These are phyloP conservation scores for Sycophaga agraensis DNA, from an alignment of 1,140 invertebrate genomes.

Conservation along the genomic window DNA sequence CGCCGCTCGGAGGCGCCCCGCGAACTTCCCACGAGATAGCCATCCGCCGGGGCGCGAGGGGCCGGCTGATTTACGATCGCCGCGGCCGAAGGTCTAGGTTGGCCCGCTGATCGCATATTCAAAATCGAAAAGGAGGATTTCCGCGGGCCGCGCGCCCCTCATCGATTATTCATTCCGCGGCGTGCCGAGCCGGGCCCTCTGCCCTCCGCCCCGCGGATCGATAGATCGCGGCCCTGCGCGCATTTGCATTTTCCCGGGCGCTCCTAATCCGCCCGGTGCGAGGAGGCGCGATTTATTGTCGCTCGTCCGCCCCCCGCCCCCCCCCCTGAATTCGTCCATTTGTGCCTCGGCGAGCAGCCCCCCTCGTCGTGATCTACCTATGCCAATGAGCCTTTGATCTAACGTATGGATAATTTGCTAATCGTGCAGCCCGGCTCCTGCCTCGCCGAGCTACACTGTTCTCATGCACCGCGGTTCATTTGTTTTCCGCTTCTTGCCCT, in stretches of 20 bases:
- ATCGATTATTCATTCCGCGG: constrained; percentile 29
- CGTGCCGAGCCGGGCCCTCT: no score
- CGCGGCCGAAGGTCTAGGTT: constrained; percentile 21
- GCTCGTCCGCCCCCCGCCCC: not conserved
- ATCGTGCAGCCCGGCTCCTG: no score
- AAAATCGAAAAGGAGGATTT: constrained; percentile 21
- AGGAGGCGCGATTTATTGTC: not conserved
- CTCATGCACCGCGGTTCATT: no score
- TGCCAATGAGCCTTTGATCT: not conserved
- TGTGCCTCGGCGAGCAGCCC: not conserved
- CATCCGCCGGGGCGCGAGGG: not conserved
- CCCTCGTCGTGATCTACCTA: not conserved
- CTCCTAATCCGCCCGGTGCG: not conserved
- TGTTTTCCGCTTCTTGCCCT: no score
- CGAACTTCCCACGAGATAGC: constrained; percentile 22
- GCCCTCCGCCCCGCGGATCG: no score
- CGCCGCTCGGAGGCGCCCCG: no score
- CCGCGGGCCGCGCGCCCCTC: not conserved
- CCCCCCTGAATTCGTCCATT: no score
- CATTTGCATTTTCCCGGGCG: not conserved
- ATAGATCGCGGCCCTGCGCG: not conserved
- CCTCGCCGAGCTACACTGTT: no score
- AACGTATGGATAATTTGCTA: not conserved
- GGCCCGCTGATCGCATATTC: constrained; percentile 27
- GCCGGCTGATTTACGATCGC: constrained; percentile 21